These are phyloP conservation scores for Axis porcinus DNA, from an alignment of 2,113 vertebrate genomes.

Conservation along the genomic window DNA sequence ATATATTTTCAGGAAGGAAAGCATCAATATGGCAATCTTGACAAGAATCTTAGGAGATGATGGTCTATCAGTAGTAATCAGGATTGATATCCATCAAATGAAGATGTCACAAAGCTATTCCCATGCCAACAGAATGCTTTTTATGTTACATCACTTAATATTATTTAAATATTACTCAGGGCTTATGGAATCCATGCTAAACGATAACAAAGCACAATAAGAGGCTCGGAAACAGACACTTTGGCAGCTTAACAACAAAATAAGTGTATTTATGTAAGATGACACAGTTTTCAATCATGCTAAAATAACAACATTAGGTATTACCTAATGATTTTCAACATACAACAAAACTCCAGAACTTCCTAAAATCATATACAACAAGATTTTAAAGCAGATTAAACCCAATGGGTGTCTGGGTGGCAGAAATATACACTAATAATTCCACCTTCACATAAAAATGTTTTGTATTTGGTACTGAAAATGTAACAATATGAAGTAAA, in stretches of 20 bases:
- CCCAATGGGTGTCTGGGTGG: background rate
- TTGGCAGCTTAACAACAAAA: background rate
- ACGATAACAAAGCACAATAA: background rate
- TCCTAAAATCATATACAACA: background rate
- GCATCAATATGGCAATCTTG: background rate
- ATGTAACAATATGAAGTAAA: background rate
- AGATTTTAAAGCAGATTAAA: background rate
- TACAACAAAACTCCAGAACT: conserved; percentile 43
- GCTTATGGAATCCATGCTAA: background rate
- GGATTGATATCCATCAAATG: background rate
- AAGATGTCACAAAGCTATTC: conserved; percentile 9
- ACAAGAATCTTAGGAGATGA: background rate
- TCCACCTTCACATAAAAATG: background rate
- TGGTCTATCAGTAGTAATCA: background rate
- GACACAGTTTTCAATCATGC: background rate
- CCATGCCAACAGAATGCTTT: background rate
- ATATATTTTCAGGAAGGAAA: background rate
- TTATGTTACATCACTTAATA: background rate
- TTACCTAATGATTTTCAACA: conserved; percentile 15
- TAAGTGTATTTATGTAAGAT: background rate
- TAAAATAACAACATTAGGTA: background rate
- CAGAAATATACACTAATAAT: background rate
- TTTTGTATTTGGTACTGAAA: background rate
- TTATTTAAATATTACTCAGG: background rate
- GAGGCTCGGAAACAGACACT: background rate